These are phyloP conservation scores for Euphonia xanthogaster DNA, from an alignment of 2,797 vertebrate species.

Conservation along the genomic window DNA sequence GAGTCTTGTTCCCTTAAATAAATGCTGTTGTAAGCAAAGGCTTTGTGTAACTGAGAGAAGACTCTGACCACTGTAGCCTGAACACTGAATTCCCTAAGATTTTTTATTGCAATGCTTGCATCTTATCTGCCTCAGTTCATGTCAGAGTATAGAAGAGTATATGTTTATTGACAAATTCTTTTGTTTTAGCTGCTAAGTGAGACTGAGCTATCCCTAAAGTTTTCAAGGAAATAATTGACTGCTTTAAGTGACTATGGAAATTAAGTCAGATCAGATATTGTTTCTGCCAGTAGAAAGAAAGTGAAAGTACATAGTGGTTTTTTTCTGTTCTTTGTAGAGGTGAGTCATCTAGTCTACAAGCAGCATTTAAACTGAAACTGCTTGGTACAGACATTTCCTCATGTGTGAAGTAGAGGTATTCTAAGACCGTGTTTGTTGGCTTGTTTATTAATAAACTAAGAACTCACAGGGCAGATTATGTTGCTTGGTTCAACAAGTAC, in stretches of 20 bases:
- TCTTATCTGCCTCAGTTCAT: neutral
- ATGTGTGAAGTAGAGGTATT: neutral
- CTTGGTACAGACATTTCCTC: neutral
- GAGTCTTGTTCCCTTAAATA: neutral
- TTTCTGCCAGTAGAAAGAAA: neutral
- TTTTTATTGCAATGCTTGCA: neutral
- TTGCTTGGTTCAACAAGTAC: conserved; percentile 6
- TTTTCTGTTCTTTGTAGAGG: neutral
- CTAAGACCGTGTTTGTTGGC: neutral
- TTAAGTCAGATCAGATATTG: neutral
- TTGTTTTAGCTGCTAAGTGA: neutral
- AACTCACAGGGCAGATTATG: neutral
- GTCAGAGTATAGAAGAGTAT: neutral
- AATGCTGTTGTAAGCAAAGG: neutral
- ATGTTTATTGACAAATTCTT: neutral
- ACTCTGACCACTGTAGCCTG: neutral
- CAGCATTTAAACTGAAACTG: neutral
- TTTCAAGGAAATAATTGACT: neutral
- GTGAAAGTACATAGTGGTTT: neutral
- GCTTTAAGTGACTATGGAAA: neutral
- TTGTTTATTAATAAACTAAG: neutral
- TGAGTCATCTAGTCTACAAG: neutral
- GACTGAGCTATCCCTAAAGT: neutral
- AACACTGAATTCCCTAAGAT: neutral
- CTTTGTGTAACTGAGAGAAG: neutral